Evolutionary conservation across 2,888 invertebrate species (phyloP).

Genomic region (Drosophila colorata): DNA sequence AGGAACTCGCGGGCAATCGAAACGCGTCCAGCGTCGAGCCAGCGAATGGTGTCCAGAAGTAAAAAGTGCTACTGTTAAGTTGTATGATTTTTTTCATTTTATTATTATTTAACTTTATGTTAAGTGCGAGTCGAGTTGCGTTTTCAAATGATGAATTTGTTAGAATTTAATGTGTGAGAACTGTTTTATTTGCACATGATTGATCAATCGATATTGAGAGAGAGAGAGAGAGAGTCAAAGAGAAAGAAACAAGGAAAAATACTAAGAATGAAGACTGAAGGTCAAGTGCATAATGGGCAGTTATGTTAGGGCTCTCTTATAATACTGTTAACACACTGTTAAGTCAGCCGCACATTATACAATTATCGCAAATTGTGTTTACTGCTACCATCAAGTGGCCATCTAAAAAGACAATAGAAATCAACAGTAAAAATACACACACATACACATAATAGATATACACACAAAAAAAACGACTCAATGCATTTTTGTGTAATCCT

Average conservation of each 20-base stretch:
- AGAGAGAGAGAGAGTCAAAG: constrained; percentile 10
- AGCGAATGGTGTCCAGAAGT: constrained; percentile 45
- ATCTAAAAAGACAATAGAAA: constrained; percentile 68
- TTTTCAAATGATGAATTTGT: constrained; percentile 54
- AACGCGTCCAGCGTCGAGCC: constrained; percentile 1
- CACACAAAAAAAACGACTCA: constrained; percentile 8
- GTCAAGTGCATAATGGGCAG: constrained; percentile 67
- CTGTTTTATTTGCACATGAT: constrained; percentile 33
- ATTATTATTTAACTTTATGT: constrained; percentile 51
- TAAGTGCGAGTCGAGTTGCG: constrained; percentile 58
- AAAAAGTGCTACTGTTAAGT: constrained; percentile 47
- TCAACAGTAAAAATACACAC: constrained; percentile 11
- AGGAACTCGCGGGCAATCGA: constrained; percentile 70
- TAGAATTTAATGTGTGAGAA: constrained; percentile 51
- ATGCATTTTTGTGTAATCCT: constrained; percentile 1
- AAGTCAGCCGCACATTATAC: constrained; percentile 35
- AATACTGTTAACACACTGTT: constrained; percentile 46
- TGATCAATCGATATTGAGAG: constrained; percentile 6
- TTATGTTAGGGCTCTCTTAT: constrained; percentile 36
- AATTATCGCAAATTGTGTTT: constrained; percentile 23
- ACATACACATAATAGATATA: constrained; percentile 3
- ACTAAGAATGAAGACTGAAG: constrained; percentile 76
- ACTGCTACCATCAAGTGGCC: constrained; percentile 55
- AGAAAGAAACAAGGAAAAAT: constrained; percentile 19
- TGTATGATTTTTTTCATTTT: constrained; percentile 41